These are phyloP conservation scores for Reinhardtius hippoglossoides DNA, from an alignment of 2,113 vertebrate genomes.

Conservation along the genomic window DNA sequence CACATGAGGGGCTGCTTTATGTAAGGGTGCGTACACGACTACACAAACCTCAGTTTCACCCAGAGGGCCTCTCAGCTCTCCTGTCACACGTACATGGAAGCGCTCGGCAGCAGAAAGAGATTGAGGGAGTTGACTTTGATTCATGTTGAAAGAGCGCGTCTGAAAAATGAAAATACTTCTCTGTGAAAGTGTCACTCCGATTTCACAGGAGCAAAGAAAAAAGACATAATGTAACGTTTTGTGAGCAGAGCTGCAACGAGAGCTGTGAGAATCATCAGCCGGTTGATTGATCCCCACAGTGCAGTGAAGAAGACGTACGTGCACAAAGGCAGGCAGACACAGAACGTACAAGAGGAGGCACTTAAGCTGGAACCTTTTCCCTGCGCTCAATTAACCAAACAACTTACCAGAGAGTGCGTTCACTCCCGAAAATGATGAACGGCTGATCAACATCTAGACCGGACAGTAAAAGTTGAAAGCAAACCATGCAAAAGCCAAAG, in stretches of 20 bases:
- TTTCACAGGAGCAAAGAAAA: conserved; percentile 16
- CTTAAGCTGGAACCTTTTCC: conserved; percentile 36
- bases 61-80: conserved; percentile 41
- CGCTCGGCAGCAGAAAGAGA: conserved; percentile 41
- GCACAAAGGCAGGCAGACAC: conserved; percentile 28
- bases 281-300: conserved; percentile 29
- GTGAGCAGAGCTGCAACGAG: not conserved
- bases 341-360: conserved; percentile 33
- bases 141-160: conserved; percentile 53
- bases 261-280: conserved; percentile 21
- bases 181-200: conserved; percentile 57
- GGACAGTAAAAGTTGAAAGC: conserved; percentile 48
- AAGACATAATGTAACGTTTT: conserved; percentile 30
- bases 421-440: conserved; percentile 53
- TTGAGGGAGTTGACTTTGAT: conserved; percentile 56
- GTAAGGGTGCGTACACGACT: conserved; percentile 8
- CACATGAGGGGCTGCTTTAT: conserved; percentile 26
- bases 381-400: conserved; percentile 53
- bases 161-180: conserved; percentile 64
- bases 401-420: conserved; percentile 21
- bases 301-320: conserved; percentile 23
- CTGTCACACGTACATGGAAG: conserved; percentile 50
- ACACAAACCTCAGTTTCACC: conserved; percentile 18
- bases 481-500: conserved; percentile 47
- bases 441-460: conserved; percentile 51